These are phyloP conservation scores for Homalodisca vitripennis DNA, from an alignment of 1,140 invertebrate genomes.

Conservation along the genomic window DNA sequence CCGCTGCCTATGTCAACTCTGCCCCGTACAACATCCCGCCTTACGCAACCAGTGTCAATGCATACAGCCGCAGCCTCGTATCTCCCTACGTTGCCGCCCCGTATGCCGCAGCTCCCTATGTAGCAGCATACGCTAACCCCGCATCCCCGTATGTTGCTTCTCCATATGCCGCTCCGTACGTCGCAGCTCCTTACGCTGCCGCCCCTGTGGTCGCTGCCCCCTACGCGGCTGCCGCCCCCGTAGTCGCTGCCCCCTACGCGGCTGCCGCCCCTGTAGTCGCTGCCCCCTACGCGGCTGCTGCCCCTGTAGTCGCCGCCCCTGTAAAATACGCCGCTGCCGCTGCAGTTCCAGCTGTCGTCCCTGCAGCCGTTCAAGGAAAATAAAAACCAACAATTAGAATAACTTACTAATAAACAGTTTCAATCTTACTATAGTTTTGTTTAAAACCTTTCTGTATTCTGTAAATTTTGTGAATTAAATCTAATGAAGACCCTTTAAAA, in stretches of 20 bases:
- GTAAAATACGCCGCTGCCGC: too few species aligned
- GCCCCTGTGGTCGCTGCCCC: constrained; percentile 42
- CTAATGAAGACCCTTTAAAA: too few species aligned
- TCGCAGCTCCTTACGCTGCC: constrained; percentile 43
- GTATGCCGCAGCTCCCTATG: constrained; percentile 37
- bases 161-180: constrained; percentile 39
- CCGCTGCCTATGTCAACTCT: constrained; percentile 31
- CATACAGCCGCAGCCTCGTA: constrained; percentile 31
- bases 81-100: constrained; percentile 43
- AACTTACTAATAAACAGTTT: too few species aligned
- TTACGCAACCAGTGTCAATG: constrained; percentile 28
- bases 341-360: too few species aligned
- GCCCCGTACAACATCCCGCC: constrained; percentile 31
- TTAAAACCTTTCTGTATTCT: too few species aligned
- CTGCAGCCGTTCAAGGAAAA: too few species aligned
- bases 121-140: constrained; percentile 33
- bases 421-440: too few species aligned
- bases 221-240: constrained; percentile 31
- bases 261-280: constrained; percentile 38
- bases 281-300: constrained; percentile 47
- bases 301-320: constrained; percentile 1
- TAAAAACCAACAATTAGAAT: too few species aligned
- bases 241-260: constrained; percentile 44
- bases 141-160: constrained; percentile 44
- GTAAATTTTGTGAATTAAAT: too few species aligned